Conservation (phyloP, 2,797 vertebrate species). For the Hydrophis major region DNA sequence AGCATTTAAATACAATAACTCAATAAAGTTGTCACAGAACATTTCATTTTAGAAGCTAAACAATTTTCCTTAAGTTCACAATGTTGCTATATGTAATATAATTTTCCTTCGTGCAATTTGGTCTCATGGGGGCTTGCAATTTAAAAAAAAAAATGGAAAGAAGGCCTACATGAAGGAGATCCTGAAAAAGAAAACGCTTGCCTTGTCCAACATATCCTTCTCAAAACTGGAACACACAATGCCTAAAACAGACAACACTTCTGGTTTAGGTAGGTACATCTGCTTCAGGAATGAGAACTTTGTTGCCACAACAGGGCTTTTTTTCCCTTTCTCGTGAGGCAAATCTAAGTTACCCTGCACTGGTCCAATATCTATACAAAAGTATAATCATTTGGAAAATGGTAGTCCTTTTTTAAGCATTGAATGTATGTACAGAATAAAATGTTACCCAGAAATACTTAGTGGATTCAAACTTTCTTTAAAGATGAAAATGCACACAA, state of each 20-base stretch:
- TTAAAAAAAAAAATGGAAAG: background rate
- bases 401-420: background rate
- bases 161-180: background rate
- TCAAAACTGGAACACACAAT: background rate
- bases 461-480: background rate
- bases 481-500: background rate
- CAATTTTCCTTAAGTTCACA: background rate
- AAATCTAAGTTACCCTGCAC: background rate
- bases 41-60: background rate
- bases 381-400: background rate
- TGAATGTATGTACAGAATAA: background rate
- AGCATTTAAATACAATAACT: background rate
- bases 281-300: background rate
- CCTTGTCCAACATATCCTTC: background rate
- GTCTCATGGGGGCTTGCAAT: background rate
- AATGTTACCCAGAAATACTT: background rate
- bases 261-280: background rate
- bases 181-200: background rate
- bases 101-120: background rate
- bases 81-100: background rate
- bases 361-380: background rate
- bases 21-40: background rate
- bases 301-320: background rate
- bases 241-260: background rate
- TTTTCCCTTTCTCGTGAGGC: background rate